phyloP scores from a whole-genome alignment of 2,888 invertebrate genomes.

The Rhagonycha lutea region DNA sequence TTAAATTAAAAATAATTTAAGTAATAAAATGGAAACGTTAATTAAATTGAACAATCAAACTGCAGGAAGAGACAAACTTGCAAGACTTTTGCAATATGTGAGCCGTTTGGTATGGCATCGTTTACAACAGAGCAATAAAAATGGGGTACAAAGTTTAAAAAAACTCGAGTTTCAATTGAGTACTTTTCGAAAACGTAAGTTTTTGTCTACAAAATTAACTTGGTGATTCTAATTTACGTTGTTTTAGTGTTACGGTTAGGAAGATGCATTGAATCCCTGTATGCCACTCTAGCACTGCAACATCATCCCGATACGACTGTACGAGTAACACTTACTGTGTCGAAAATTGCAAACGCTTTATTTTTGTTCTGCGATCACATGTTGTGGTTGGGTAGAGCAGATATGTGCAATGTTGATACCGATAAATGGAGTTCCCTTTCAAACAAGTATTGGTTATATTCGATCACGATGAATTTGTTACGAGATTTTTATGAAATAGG shows the following conservation, averaged over 20 bases:
- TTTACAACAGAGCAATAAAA: slow-evolving; percentile 66
- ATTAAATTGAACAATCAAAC: slow-evolving; percentile 58
- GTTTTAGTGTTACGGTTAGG: slow-evolving; percentile 83
- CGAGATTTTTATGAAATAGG: slow-evolving; percentile 86
- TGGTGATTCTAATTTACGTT: not conserved
- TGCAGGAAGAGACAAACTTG: slow-evolving; percentile 58
- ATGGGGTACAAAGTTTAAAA: slow-evolving; percentile 75
- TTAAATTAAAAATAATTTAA: not conserved
- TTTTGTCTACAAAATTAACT: slow-evolving; percentile 59
- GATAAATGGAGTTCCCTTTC: slow-evolving; percentile 76
- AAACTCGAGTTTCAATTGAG: slow-evolving; percentile 81
- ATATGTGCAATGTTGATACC: slow-evolving; percentile 68
- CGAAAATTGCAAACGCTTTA: slow-evolving; percentile 78
- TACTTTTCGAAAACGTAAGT: slow-evolving; percentile 83
- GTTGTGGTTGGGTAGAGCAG: slow-evolving; percentile 80
- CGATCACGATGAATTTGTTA: slow-evolving; percentile 77
- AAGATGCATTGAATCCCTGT: slow-evolving; percentile 79
- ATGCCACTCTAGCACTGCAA: slow-evolving; percentile 72
- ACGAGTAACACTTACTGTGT: slow-evolving; percentile 73
- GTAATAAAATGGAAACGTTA: slow-evolving; percentile 53
- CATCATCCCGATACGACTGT: slow-evolving; percentile 74
- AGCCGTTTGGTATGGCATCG: slow-evolving; percentile 82
- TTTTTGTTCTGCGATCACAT: slow-evolving; percentile 86
- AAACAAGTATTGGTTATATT: slow-evolving; percentile 84
- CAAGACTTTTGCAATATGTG: slow-evolving; percentile 76